phyloP scores from a whole-genome alignment of 2,888 invertebrate genomes.

The Sphaerophoria taeniata region DNA sequence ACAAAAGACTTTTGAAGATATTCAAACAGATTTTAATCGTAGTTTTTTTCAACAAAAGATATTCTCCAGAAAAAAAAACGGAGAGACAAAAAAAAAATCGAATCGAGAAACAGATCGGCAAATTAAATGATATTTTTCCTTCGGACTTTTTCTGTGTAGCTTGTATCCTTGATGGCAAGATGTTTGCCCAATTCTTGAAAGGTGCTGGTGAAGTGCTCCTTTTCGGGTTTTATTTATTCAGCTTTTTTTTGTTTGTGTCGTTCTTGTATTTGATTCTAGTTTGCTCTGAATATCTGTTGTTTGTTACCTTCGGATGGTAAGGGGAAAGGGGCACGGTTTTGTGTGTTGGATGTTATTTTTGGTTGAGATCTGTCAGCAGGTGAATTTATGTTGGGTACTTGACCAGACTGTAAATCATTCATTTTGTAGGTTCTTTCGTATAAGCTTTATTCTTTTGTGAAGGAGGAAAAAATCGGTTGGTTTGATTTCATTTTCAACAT shows the following conservation, averaged over 20 bases:
- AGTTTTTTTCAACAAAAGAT: conserved; percentile 66
- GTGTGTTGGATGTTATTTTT: conserved; percentile 11
- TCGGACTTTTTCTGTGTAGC: conserved; percentile 31
- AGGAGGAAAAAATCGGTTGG: no score
- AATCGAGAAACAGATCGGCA: conserved; percentile 31
- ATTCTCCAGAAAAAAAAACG: conserved; percentile 36
- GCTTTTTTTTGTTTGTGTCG: conserved; percentile 25
- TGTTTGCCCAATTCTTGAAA: conserved; percentile 68
- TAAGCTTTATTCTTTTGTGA: neutral
- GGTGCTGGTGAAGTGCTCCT: conserved; percentile 33
- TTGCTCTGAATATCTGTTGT: conserved; percentile 61
- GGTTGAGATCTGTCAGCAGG: conserved; percentile 79
- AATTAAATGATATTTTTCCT: conserved; percentile 52
- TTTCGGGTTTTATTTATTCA: conserved; percentile 63
- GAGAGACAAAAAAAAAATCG: conserved; percentile 9
- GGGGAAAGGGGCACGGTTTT: conserved; percentile 5
- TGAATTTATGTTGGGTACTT: conserved; percentile 81
- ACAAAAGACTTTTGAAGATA: conserved; percentile 79
- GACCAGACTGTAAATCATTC: conserved; percentile 81
- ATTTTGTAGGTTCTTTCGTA: conserved; percentile 32
- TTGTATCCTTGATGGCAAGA: conserved; percentile 34
- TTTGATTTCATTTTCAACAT: no score
- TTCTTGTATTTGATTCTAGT: conserved; percentile 47
- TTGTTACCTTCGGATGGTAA: conserved; percentile 35
- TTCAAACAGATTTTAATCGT: conserved; percentile 73